Evolutionary conservation across 2,888 invertebrate genomes (phyloP).

Genomic region (Linnaemya tessellans): DNA sequence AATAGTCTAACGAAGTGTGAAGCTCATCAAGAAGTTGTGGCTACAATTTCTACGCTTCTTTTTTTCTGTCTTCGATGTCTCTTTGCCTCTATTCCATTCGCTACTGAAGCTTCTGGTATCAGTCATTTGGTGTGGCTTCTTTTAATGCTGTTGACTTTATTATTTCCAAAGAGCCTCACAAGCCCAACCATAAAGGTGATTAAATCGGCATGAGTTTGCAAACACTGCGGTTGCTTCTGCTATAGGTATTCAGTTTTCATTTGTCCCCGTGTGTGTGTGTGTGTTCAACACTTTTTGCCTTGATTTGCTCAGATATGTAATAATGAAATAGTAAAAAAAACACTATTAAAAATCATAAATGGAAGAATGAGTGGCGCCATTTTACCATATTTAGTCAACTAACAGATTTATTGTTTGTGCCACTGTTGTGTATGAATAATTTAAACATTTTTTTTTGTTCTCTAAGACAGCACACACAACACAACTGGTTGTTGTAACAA

Average conservation of each 20-base stretch:
- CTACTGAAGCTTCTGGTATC: background rate
- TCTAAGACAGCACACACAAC: conserved; percentile 1
- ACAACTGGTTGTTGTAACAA: conserved; percentile 8
- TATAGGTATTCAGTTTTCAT: background rate
- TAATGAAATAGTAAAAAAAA: conserved; percentile 64
- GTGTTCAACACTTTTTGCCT: conserved; percentile 29
- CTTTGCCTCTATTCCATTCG: background rate
- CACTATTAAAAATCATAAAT: conserved; percentile 67
- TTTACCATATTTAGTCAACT: conserved; percentile 62
- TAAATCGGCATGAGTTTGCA: conserved; percentile 44
- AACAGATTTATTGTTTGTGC: conserved; percentile 61
- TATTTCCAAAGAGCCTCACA: conserved; percentile 8
- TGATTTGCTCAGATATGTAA: conserved; percentile 61
- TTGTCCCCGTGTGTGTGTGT: background rate
- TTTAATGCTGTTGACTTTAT: background rate
- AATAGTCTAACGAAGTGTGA: background rate
- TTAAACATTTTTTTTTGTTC: background rate
- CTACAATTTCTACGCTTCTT: conserved; percentile 4
- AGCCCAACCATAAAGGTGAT: conserved; percentile 31
- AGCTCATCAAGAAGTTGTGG: conserved; percentile 39
- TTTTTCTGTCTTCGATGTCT: background rate
- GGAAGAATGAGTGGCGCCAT: conserved; percentile 72
- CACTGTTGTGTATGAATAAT: conserved; percentile 16
- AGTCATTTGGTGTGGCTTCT: background rate
- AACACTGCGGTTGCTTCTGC: conserved; percentile 7